Base-by-base conservation (phyloP, 2,113 vertebrate species). In the Scopus umbretta region DNA sequence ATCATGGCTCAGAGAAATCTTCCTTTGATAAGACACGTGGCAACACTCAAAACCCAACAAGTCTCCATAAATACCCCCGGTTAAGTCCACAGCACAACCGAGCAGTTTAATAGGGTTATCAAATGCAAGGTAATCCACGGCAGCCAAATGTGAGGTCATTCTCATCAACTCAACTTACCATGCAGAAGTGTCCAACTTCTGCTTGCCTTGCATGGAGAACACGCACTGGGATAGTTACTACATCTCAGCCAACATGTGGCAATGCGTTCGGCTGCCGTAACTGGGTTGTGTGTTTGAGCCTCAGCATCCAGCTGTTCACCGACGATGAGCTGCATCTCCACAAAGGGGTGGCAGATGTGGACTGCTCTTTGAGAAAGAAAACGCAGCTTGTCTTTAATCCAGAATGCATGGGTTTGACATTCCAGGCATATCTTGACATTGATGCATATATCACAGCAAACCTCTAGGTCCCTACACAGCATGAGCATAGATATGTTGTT, bases 81-180 rank as follows among this genome's bases (percentile, higher is more conserved):
- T 74, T 81, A 86, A 59, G 19, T 58, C 38, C 29, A 0, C n/a
- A 65, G 25, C 36, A 53, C 27, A 53, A 36, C 21, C 25, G 53
- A 56, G 21, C 25, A 18, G 14, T 61, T 65, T 59, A 88, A 75
- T 13, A 49, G 16, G 32, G 45, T 78, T 74, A 62, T 94, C 76
- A 84, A 87, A 89, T 11, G 13, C 42, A 74, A 42, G 27, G 45
- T 65, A 59, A 76, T 50, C 40, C 30, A 32, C 9, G 13, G 34
- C 32, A 89, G 90, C 50, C 68, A 78, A 89, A 73, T 14, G 19
- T 66, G 72, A 89, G 50, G 40, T 89, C 65, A 87, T 81, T 80
- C 84, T 80, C 16, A 38, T 58, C 23, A 86, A 74, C n/a, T 67
- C 36, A 45, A 23, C 7, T 84, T 78, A 66, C 50, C 8, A 2